phyloP scores from a whole-genome alignment of 2,888 invertebrate species.

The Drosophila neutralis region DNA sequence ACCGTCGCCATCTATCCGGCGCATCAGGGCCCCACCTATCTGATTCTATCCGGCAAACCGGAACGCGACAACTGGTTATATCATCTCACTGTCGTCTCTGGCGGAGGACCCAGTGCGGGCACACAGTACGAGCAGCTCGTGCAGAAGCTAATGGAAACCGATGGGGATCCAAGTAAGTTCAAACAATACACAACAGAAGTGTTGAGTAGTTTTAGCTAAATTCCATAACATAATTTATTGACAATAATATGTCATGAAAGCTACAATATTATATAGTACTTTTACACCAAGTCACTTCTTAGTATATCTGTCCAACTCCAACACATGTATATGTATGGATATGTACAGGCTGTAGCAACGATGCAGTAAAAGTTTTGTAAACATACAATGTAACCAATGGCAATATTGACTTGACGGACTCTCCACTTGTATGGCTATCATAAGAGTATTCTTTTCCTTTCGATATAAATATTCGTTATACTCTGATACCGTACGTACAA shows the following conservation, averaged over 20 bases:
- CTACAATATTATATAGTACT: too few species aligned
- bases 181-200: not conserved
- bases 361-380: not conserved
- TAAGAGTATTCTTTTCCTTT: not conserved
- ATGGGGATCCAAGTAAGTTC: slow-evolving; percentile 94
- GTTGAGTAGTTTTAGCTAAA: not conserved
- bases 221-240: not conserved
- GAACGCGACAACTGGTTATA: slow-evolving; percentile 96
- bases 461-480: not conserved
- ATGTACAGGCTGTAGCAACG: not conserved
- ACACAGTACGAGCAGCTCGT: slow-evolving; percentile 98
- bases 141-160: slow-evolving; percentile 98
- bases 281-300: not conserved
- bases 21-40: slow-evolving; percentile 96
- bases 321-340: not conserved
- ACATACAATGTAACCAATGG: not conserved
- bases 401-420: not conserved
- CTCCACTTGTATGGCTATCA: not conserved
- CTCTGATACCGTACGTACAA: not conserved
- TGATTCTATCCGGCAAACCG: slow-evolving; percentile 95
- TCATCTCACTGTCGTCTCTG: slow-evolving; percentile 95
- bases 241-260: not conserved
- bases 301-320: not conserved
- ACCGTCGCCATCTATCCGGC: slow-evolving; percentile 98
- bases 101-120: slow-evolving; percentile 95